Evolutionary conservation across 2,888 invertebrate species (phyloP).

Genomic region (Ochlodes sylvanus): DNA sequence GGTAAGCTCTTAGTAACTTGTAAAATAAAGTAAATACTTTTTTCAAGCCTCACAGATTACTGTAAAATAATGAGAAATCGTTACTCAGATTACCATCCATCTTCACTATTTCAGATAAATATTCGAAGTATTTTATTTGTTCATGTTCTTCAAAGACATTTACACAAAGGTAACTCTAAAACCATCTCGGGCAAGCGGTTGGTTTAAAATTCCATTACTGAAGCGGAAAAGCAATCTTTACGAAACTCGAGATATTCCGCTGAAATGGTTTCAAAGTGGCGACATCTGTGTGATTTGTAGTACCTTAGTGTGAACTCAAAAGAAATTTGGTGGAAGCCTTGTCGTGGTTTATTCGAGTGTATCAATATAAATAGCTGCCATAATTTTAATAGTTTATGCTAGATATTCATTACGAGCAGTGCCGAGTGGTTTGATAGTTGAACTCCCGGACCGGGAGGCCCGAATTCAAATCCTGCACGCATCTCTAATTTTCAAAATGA

Average conservation of each 20-base stretch:
- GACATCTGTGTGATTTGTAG: conserved; percentile 42
- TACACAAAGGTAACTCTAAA: conserved; percentile 39
- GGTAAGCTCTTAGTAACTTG: too few species aligned
- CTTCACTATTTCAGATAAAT: background rate
- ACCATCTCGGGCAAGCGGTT: conserved; percentile 35
- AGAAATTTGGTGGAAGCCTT: background rate
- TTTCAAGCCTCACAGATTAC: too few species aligned
- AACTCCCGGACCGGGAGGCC: too few species aligned
- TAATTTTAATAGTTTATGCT: too few species aligned
- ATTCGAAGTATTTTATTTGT: conserved; percentile 17
- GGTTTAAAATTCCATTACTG: conserved; percentile 45
- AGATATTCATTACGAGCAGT: too few species aligned
- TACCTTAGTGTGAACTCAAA: conserved; percentile 53
- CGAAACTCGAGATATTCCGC: conserved; percentile 41
- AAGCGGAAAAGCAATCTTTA: conserved; percentile 43
- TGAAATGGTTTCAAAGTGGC: conserved; percentile 40
- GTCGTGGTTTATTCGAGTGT: background rate
- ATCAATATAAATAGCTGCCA: too few species aligned
- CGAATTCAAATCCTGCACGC: too few species aligned
- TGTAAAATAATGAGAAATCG: too few species aligned
- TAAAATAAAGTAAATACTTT: too few species aligned
- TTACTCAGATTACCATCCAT: background rate
- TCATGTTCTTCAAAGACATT: conserved; percentile 38
- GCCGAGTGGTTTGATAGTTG: too few species aligned
- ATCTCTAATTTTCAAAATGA: too few species aligned